Evolutionary conservation across 2,113 vertebrate species (phyloP), one percentile per base, ranked within the genome.

Genomic region (Scortum barcoo): DNA sequence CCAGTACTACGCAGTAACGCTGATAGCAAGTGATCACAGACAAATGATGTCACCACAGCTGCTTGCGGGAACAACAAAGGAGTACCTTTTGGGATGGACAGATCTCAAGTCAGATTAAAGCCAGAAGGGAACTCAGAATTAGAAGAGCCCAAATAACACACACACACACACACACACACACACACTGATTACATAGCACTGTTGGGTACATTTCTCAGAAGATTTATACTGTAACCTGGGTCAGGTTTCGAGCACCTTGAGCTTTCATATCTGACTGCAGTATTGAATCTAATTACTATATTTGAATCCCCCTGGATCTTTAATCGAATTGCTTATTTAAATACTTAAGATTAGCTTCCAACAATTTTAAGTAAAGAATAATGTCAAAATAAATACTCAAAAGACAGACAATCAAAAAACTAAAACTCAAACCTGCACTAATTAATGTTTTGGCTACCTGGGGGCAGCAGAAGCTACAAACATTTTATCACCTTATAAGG

Each of bases 41-140:
- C 83, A 91, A 87, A 90, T 95, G 91, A 95, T 95, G 93, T 95
- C 93, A 95, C 89, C 87, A 78, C 85, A 90, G 91, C 87, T 90
- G 91, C 89, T 88, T 81, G 87, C 33, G 89, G 58, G 17, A 84
- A 89, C 89, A 93, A 94, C 93, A 95, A 95, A 93, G 92, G 84
- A 44, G 66, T 78, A 89, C 89, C 90, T 92, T 89, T 82, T 80
- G 90, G 74, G 82, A 91, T 83, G 84, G 87, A 72, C 88, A 89
- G 92, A 93, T 92, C 89, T 91, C 81, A 78, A 89, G 86, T 86
- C 73, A 83, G 88, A 90, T 94, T 90, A 67, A 91, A 92, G 72
- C 77, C 80, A 90, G 75, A 70, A 78, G 76, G 85, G 68, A 65
- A 81, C 33, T 87, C 26, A 17, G 63, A 69, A 63, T 73, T 83